Conservation (phyloP, 2,113 vertebrate genomes). For the Bucco capensis region DNA sequence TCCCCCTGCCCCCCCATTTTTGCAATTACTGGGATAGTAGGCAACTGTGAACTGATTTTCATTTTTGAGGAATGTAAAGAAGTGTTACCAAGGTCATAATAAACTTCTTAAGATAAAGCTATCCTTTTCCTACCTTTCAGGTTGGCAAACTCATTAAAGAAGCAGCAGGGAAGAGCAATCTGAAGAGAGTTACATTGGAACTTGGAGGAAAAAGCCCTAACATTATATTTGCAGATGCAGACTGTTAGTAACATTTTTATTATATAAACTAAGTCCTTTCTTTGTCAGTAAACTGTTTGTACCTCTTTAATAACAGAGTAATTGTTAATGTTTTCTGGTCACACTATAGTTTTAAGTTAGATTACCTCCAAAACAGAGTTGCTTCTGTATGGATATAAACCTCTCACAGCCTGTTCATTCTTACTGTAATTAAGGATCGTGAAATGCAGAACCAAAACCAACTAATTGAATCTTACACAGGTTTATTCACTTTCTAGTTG, state of each 20-base stretch:
- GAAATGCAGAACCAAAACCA: not conserved
- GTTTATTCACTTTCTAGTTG: not conserved
- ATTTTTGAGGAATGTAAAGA: not conserved
- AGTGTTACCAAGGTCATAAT: not conserved
- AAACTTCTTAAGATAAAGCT: not conserved
- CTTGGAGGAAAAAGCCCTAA: slow-evolving; percentile 90
- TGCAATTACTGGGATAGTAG: not conserved
- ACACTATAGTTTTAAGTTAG: not conserved
- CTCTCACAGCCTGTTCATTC: not conserved
- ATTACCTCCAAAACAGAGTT: not conserved
- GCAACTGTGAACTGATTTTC: not conserved
- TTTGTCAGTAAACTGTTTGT: not conserved
- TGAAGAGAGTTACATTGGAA: slow-evolving; percentile 88
- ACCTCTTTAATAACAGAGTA: not conserved
- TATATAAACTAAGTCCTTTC: not conserved
- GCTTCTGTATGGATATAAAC: not conserved
- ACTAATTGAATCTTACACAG: not conserved
- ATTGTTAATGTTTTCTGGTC: not conserved
- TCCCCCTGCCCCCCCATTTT: too few species aligned
- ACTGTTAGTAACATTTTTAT: slow-evolving; percentile 76
- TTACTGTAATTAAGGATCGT: not conserved
- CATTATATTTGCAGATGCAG: slow-evolving; percentile 88
- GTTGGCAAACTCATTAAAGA: slow-evolving; percentile 87
- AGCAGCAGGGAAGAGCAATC: slow-evolving; percentile 86
- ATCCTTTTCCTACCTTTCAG: slow-evolving; percentile 59